phyloP scores from a whole-genome alignment of 2,113 vertebrate species.

The Acrocephalus kingi region DNA sequence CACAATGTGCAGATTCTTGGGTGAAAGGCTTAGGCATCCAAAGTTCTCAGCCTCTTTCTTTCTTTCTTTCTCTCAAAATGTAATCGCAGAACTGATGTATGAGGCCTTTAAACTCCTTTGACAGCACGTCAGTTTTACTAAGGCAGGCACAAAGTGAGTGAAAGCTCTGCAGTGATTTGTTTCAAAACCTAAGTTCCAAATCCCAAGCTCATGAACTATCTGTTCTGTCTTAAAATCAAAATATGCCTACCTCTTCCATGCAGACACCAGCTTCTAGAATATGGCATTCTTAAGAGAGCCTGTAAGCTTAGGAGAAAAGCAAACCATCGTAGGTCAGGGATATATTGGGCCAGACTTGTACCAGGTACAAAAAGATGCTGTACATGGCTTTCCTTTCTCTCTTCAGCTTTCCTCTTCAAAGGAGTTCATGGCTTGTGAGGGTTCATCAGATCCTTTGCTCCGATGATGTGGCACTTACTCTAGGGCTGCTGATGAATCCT shows the following conservation, averaged over 20 bases:
- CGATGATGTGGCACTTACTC: neutral
- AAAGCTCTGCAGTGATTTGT: constrained; percentile 47
- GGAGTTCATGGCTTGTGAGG: neutral
- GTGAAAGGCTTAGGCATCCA: constrained; percentile 30
- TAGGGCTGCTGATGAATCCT: neutral
- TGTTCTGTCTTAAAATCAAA: constrained; percentile 1
- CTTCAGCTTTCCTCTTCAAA: neutral
- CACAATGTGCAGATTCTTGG: constrained; percentile 25
- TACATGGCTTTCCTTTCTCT: neutral
- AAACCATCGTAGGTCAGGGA: neutral
- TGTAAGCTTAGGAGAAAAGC: neutral
- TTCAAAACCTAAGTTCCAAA: constrained; percentile 31
- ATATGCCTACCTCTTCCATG: neutral
- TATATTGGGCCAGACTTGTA: neutral
- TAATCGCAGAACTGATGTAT: constrained; percentile 42
- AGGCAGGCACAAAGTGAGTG: constrained; percentile 44
- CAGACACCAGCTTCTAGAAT: neutral
- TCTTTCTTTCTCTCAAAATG: constrained; percentile 24
- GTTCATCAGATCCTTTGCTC: neutral
- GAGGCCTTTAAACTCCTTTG: constrained; percentile 51
- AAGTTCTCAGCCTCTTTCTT: constrained; percentile 29
- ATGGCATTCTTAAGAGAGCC: neutral
- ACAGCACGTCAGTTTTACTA: constrained; percentile 63
- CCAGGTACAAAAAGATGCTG: neutral
- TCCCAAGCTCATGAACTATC: neutral